Conservation (phyloP, 2,888 invertebrate species). For the Masnerella sp. region DNA sequence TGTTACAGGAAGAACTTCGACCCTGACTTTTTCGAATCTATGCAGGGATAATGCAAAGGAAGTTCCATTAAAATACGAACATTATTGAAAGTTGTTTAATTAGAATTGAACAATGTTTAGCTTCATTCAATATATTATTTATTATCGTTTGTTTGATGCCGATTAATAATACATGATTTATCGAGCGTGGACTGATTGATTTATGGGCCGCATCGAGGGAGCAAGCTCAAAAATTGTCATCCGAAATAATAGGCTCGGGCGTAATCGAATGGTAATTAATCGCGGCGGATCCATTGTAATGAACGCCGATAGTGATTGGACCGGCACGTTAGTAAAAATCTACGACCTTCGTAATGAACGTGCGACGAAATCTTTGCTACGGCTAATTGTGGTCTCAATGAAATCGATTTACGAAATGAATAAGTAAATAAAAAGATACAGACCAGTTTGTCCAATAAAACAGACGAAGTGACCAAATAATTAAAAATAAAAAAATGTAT, state of each 20-base stretch:
- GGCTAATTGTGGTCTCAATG: slow-evolving; percentile 14
- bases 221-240: slow-evolving; percentile 6
- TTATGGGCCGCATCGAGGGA: slow-evolving; percentile 1
- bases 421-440: slow-evolving; percentile 9
- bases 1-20: too few relatives aligned
- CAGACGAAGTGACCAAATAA: slow-evolving; percentile 19
- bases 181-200: background rate
- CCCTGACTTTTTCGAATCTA: too few relatives aligned
- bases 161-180: slow-evolving; percentile 10
- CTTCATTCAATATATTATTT: slow-evolving; percentile 7
- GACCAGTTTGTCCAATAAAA: background rate
- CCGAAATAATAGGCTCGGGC: slow-evolving; percentile 10
- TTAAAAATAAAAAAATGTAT: slow-evolving; percentile 9
- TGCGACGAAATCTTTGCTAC: background rate
- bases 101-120: background rate
- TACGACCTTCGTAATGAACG: background rate
- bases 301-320: slow-evolving; percentile 3
- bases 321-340: slow-evolving; percentile 9
- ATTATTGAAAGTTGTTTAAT: background rate
- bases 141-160: background rate
- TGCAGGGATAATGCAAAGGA: too few relatives aligned
- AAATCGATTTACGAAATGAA: slow-evolving; percentile 17
- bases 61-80: too few relatives aligned
- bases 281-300: slow-evolving; percentile 3
- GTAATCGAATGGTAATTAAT: slow-evolving; percentile 25